These are phyloP conservation scores for Amiota minor DNA, from an alignment of 2,888 invertebrate genomes.

Conservation along the genomic window DNA sequence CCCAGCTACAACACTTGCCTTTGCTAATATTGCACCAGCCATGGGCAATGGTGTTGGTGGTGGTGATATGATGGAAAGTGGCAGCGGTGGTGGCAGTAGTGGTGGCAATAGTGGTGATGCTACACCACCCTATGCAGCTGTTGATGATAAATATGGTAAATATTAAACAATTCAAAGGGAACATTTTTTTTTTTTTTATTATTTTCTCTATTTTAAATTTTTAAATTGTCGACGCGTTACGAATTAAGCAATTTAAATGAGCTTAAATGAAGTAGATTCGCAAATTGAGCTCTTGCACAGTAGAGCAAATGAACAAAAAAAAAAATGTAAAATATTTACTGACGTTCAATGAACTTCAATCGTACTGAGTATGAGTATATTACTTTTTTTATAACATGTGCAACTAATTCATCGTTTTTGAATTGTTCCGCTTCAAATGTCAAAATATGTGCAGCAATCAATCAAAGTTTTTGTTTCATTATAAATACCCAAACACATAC, in stretches of 20 bases:
- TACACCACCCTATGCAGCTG: constrained; percentile 67
- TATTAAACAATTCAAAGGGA: constrained; percentile 37
- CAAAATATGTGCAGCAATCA: background rate
- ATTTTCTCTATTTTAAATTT: background rate
- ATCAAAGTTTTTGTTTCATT: constrained; percentile 18
- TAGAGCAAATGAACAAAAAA: constrained; percentile 5
- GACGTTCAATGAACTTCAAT: too few species aligned
- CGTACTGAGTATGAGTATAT: too few species aligned
- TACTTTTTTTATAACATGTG: background rate
- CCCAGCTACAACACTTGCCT: constrained; percentile 66
- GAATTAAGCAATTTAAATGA: background rate
- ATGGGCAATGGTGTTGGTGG: constrained; percentile 45
- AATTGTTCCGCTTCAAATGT: background rate
- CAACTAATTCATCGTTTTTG: background rate
- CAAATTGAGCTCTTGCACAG: constrained; percentile 10
- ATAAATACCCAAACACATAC: background rate
- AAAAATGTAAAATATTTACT: background rate
- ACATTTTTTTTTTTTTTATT: constrained; percentile 1
- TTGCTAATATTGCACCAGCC: constrained; percentile 56
- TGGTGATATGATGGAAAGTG: constrained; percentile 23
- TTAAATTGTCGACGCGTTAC: background rate
- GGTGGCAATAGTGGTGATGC: constrained; percentile 55
- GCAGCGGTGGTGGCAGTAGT: constrained; percentile 7
- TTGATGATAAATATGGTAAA: constrained; percentile 69
- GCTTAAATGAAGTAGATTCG: background rate